A percentile compares a stretch with the other conserved stretches of the same genome.
These are phyloP conservation scores for Sphaerodactylus townsendi DNA, from an alignment of 2,113 vertebrate genomes.

Conservation along the genomic window DNA sequence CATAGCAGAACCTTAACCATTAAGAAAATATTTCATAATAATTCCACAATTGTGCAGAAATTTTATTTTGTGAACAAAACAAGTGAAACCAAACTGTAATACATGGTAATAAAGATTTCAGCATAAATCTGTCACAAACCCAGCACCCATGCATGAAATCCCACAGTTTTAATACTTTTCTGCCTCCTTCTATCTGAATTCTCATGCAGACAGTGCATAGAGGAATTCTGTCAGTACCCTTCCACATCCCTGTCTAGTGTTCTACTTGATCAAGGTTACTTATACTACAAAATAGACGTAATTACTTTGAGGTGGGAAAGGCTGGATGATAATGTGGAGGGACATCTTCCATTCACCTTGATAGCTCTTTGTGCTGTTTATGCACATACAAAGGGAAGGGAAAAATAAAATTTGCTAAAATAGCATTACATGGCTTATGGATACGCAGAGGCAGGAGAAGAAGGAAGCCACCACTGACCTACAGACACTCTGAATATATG, in stretches of 20 bases:
- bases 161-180: neutral
- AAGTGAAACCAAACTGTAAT: neutral
- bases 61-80: neutral
- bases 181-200: neutral
- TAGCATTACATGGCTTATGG: rapidly evolving
- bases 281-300: neutral
- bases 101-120: neutral
- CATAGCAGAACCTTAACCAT: neutral
- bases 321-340: neutral
- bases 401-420: neutral
- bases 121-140: neutral
- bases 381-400: no score
- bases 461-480: neutral
- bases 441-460: no score
- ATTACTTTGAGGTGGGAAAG: neutral
- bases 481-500: neutral
- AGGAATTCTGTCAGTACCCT: neutral
- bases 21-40: neutral
- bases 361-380: neutral
- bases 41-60: neutral
- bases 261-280: neutral
- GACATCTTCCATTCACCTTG: neutral
- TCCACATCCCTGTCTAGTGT: neutral
- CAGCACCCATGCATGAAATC: neutral
- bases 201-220: no score